Evolutionary conservation across 2,797 vertebrate species (phyloP), one percentile per base, ranked within the genome.

Genomic region (Tangara arthus): DNA sequence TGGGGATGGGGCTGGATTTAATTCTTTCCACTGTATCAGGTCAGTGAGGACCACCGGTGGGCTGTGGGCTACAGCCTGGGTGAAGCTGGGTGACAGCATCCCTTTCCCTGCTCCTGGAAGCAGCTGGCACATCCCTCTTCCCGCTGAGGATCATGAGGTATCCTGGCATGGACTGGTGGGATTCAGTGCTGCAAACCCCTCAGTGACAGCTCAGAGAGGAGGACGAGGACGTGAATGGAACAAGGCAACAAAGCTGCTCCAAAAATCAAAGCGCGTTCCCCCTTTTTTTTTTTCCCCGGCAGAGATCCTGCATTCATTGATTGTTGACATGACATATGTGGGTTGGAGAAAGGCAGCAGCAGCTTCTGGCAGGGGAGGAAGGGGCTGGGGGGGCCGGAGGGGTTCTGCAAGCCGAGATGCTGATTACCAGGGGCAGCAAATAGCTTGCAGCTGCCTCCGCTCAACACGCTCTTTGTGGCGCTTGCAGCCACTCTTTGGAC

Each of bases 381-480:
- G 79, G 60, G 85, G 61, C 46, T 20, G 53, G 39, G 73, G 85
- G 76, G 57, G 61, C 7, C 7, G 0, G 83, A 65, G 78, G 57
- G 34, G 63, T 27, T 84, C 35, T 81, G 92, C 81, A 72, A 92
- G 78, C 68, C 1, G 42, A 95, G 94, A 78, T 82, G 61, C 90
- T 76, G 86, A 91, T 95, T 91, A 82, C 86, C 64, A 19, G 90
- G 89, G 93, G 88, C 79, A 97, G 94, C 86, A 87, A 95, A 93
- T 80, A 72, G 94, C 80, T 96, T 95, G 93, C 95, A 96, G 91
- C 96, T 96, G 96, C 96, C 87, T 94, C 70, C 3, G 87, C 94
- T 94, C 93, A 66, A 87, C 82, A 72, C 50, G 60, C 76, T 82
- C 64, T 91, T 96, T 88, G 89, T 78, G 91, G 89, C 1, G 26